These are phyloP conservation scores for Pristionchus exspectatus DNA, from an alignment of 2,888 invertebrate species.

Conservation along the genomic window DNA sequence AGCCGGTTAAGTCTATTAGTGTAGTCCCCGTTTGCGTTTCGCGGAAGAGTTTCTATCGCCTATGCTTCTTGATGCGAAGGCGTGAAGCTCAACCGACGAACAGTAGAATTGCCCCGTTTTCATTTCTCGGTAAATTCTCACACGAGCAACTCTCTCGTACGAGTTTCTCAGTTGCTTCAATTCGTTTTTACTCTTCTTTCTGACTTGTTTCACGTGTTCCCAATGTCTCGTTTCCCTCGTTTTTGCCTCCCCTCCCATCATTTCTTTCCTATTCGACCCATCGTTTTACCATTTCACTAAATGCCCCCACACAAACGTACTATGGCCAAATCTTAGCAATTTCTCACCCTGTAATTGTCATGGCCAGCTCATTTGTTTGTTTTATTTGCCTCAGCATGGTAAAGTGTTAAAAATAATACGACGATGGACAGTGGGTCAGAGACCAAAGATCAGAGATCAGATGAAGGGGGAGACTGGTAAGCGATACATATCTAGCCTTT, in stretches of 20 bases:
- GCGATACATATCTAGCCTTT: constrained; percentile 23
- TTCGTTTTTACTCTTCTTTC: constrained; percentile 23
- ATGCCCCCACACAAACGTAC: not conserved
- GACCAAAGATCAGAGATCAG: not conserved
- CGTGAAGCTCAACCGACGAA: too few relatives aligned
- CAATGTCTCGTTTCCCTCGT: not conserved
- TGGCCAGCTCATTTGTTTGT: constrained; percentile 38
- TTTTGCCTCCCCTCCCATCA: not conserved
- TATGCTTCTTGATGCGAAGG: not conserved
- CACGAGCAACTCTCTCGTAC: constrained; percentile 50
- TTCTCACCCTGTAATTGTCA: constrained; percentile 27
- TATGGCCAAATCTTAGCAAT: constrained; percentile 53
- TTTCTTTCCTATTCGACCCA: constrained; percentile 9
- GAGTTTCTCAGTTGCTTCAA: constrained; percentile 45
- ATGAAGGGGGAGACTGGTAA: not conserved
- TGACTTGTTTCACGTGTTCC: constrained; percentile 37
- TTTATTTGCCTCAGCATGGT: constrained; percentile 48
- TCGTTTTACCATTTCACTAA: constrained; percentile 46
- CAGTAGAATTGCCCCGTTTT: not conserved
- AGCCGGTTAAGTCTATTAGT: constrained; percentile 1
- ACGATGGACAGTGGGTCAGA: not conserved
- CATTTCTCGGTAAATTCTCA: constrained; percentile 31
- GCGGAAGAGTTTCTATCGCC: too few relatives aligned
- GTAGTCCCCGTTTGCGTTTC: not conserved
- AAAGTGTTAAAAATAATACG: constrained; percentile 15